These are phyloP conservation scores for Caranx ignobilis DNA, from an alignment of 2,113 vertebrate species.

Conservation along the genomic window DNA sequence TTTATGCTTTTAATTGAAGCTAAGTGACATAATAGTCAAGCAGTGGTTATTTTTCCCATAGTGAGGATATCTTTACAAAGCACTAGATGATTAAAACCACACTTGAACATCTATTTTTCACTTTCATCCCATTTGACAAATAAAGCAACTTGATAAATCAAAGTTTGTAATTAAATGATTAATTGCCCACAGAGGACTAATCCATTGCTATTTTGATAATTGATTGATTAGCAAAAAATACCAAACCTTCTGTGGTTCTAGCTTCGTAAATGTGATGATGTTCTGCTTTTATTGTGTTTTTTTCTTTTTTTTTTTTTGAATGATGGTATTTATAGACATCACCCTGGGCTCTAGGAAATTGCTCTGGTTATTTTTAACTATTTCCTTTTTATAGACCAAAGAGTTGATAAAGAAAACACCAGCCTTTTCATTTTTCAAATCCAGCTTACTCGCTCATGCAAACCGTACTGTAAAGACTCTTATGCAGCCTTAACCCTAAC, in stretches of 20 bases:
- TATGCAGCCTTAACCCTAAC: background rate
- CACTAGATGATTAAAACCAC: too few species aligned
- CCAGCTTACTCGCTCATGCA: background rate
- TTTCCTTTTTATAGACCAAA: background rate
- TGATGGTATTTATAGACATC: too few species aligned
- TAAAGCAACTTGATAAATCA: too few species aligned
- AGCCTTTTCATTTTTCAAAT: too few species aligned
- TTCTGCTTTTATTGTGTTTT: background rate
- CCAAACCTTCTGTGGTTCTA: background rate
- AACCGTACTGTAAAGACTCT: background rate
- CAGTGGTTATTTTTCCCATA: background rate
- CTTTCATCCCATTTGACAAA: too few species aligned
- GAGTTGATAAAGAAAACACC: background rate
- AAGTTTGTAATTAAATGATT: background rate
- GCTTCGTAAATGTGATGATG: background rate
- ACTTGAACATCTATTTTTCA: too few species aligned
- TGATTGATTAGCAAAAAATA: background rate
- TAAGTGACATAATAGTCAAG: slow-evolving; percentile 2
- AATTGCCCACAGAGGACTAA: background rate
- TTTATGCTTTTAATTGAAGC: slow-evolving; percentile 6
- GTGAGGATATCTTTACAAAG: background rate
- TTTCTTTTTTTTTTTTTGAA: too few species aligned
- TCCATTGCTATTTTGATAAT: background rate
- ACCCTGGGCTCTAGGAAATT: too few species aligned
- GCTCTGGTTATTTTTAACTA: too few species aligned